phyloP scores from a whole-genome alignment of 2,797 vertebrate genomes.

The Hyperoplus lanceolatus region DNA sequence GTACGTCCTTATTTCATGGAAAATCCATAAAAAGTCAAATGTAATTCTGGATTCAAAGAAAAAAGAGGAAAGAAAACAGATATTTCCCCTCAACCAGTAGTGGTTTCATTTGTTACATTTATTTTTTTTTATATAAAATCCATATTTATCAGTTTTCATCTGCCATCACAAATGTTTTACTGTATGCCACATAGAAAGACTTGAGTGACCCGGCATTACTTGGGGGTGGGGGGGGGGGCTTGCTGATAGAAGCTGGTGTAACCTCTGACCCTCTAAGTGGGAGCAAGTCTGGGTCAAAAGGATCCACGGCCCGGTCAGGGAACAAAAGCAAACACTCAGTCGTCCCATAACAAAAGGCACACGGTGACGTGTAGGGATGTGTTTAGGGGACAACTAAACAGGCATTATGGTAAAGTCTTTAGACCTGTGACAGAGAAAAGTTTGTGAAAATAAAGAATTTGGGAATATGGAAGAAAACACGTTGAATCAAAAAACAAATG shows the following conservation, averaged over 20 bases:
- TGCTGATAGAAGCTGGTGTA: constrained; percentile 64
- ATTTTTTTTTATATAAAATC: no score
- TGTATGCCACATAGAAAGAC: constrained; percentile 28
- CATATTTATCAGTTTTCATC: neutral
- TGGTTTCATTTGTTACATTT: neutral
- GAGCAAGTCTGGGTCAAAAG: constrained; percentile 84
- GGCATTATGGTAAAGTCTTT: neutral
- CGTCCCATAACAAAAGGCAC: constrained; percentile 27
- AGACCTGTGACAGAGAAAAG: neutral
- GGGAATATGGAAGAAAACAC: neutral
- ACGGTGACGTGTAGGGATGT: constrained; percentile 17
- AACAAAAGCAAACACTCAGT: constrained; percentile 62
- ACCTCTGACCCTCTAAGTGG: constrained; percentile 81
- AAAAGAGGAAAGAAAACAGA: neutral
- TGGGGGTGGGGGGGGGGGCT: constrained; percentile 23
- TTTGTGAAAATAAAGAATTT: neutral
- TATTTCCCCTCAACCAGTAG: neutral
- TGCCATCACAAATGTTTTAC: constrained; percentile 21
- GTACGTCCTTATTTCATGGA: neutral
- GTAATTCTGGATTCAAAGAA: neutral
- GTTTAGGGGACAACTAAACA: constrained; percentile 1
- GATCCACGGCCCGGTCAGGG: constrained; percentile 68
- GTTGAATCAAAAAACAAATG: neutral
- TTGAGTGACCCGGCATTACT: constrained; percentile 40
- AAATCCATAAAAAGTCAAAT: neutral